Conservation (phyloP, 2,113 vertebrate genomes). For the Capreolus pygargus region DNA sequence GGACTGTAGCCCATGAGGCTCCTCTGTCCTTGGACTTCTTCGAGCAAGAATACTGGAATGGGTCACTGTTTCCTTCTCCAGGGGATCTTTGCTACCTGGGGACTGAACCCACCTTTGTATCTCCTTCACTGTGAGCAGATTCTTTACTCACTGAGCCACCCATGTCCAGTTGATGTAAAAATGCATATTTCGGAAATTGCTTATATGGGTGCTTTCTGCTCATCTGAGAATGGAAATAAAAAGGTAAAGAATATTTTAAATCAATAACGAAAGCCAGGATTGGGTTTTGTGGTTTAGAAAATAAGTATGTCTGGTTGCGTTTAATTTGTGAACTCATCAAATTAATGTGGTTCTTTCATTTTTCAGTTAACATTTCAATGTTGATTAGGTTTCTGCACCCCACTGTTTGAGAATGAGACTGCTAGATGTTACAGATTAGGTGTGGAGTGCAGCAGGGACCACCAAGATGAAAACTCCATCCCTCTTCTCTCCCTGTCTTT, state of each 20-base stretch:
- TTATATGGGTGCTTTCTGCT: background rate
- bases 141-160: background rate
- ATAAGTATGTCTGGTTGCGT: background rate
- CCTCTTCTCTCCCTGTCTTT: background rate
- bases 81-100: background rate
- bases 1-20: background rate
- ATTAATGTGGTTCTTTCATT: background rate
- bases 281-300: constrained; percentile 10
- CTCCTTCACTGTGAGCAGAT: background rate
- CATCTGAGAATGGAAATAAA: background rate
- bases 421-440: background rate
- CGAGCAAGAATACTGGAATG: background rate
- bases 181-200: background rate
- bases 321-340: constrained; percentile 1
- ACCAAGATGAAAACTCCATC: background rate
- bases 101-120: background rate
- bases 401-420: background rate
- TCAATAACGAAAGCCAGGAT: background rate
- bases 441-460: background rate
- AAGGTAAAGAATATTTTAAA: background rate
- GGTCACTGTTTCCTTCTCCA: background rate
- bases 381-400: background rate
- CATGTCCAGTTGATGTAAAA: background rate
- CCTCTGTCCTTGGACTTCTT: background rate
- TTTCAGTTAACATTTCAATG: background rate